These are phyloP conservation scores for Sarcophaga caerulescens DNA, from an alignment of 2,888 invertebrate genomes.

Conservation along the genomic window DNA sequence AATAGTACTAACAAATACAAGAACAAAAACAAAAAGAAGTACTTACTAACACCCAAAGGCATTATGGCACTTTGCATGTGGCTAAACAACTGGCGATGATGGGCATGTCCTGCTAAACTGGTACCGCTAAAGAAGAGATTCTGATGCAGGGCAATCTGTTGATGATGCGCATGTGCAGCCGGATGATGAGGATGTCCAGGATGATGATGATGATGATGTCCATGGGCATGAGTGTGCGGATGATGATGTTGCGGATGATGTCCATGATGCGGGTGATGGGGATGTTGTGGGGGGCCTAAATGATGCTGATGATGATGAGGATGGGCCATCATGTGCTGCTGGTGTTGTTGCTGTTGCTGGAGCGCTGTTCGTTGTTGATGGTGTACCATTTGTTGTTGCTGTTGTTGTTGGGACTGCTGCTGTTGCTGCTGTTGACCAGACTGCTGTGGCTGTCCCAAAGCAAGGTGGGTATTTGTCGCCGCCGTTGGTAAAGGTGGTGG, in stretches of 20 bases:
- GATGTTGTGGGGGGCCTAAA: conserved; percentile 68
- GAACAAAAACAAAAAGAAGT: conserved; percentile 61
- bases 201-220: conserved; percentile 66
- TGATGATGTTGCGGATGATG: conserved; percentile 53
- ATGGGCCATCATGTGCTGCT: conserved; percentile 60
- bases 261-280: conserved; percentile 64
- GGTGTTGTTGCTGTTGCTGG: conserved; percentile 69
- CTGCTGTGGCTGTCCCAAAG: conserved; percentile 68
- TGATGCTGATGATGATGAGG: conserved; percentile 71
- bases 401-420: conserved; percentile 48
- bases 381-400: conserved; percentile 10
- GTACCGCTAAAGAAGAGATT: conserved; percentile 76
- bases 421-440: conserved; percentile 52
- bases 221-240: conserved; percentile 41
- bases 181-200: conserved; percentile 50
- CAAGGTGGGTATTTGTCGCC: conserved; percentile 67
- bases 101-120: conserved; percentile 73
- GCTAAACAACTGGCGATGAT: conserved; percentile 80
- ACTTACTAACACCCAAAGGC: conserved; percentile 82
- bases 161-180: conserved; percentile 71
- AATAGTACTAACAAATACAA: conserved; percentile 76
- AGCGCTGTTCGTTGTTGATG: conserved; percentile 23
- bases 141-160: conserved; percentile 73
- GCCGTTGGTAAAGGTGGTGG: conserved; percentile 54
- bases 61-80: conserved; percentile 80